phyloP scores from a whole-genome alignment of 2,113 vertebrate genomes.

The Actinemys pallida region DNA sequence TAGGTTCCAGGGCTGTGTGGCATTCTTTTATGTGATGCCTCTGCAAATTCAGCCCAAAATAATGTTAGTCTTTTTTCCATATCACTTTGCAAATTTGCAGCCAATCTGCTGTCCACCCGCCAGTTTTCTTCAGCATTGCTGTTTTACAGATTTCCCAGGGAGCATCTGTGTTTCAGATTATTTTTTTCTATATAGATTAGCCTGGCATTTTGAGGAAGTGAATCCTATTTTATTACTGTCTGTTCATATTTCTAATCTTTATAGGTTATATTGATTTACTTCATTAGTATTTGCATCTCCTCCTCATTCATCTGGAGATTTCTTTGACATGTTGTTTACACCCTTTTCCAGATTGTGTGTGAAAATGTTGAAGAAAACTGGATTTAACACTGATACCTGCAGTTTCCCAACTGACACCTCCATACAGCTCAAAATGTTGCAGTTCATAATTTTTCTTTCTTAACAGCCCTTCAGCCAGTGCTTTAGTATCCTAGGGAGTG shows the following conservation, averaged over 20 bases:
- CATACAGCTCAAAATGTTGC: slow-evolving; percentile 15
- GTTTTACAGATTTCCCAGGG: slow-evolving; percentile 44
- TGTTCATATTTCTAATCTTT: slow-evolving; percentile 9
- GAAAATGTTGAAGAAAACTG: slow-evolving; percentile 45
- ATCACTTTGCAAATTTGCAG: slow-evolving; percentile 30
- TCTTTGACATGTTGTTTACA: background rate
- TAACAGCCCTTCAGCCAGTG: background rate
- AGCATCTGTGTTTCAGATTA: slow-evolving; percentile 45
- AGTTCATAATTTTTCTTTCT: background rate
- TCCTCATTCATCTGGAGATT: background rate
- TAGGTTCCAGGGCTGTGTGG: background rate
- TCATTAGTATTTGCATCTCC: background rate
- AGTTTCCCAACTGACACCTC: slow-evolving; percentile 25
- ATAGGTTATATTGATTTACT: background rate
- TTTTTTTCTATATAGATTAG: slow-evolving; percentile 22
- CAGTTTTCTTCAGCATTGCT: background rate
- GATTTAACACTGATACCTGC: slow-evolving; percentile 11
- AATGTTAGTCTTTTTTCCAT: slow-evolving; percentile 23
- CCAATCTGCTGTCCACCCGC: slow-evolving; percentile 20
- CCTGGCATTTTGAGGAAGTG: slow-evolving; percentile 17
- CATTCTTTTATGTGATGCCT: background rate
- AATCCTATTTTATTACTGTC: slow-evolving; percentile 22
- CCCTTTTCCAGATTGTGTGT: background rate
- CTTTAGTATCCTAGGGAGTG: background rate
- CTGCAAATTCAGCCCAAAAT: slow-evolving; percentile 1